Percentiles rank a stretch among this genome's conserved stretches.
Conservation (phyloP, 1,140 invertebrate genomes). For the Trialeurodes vaporariorum region DNA sequence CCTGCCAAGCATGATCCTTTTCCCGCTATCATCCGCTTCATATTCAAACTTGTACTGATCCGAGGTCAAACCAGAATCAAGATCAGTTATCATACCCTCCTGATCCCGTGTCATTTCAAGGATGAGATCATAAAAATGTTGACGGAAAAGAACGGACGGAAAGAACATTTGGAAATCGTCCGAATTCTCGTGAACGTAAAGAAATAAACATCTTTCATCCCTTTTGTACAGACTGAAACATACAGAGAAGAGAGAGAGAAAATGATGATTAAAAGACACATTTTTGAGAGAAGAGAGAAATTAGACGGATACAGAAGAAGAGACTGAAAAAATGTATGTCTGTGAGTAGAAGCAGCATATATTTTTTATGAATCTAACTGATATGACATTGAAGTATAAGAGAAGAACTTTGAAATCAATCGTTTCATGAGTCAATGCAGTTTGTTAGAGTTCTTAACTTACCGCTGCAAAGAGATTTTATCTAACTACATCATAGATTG, state of each 20-base stretch:
- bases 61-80: constrained; percentile 55
- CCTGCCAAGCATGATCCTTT: constrained; percentile 79
- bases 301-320: no score
- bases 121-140: constrained; percentile 69
- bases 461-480: no score
- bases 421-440: no score
- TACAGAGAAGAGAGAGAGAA: constrained; percentile 21
- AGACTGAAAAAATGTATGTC: neutral
- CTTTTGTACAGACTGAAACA: constrained; percentile 75
- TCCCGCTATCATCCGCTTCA: constrained; percentile 82
- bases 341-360: no score
- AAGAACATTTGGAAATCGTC: constrained; percentile 99
- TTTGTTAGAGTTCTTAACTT: no score
- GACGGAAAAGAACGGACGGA: constrained; percentile 72
- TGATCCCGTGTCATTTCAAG: constrained; percentile 75
- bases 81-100: constrained; percentile 69
- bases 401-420: no score
- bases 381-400: no score
- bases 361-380: no score
- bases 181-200: constrained; percentile 96
- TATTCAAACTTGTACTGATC: constrained; percentile 86
- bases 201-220: constrained; percentile 87
- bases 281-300: no score
- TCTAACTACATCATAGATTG: no score
- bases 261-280: no score